Percentiles rank a stretch among this genome's conserved stretches.
These are phyloP conservation scores for Aethina tumida DNA, from an alignment of 1,140 invertebrate species.

Conservation along the genomic window DNA sequence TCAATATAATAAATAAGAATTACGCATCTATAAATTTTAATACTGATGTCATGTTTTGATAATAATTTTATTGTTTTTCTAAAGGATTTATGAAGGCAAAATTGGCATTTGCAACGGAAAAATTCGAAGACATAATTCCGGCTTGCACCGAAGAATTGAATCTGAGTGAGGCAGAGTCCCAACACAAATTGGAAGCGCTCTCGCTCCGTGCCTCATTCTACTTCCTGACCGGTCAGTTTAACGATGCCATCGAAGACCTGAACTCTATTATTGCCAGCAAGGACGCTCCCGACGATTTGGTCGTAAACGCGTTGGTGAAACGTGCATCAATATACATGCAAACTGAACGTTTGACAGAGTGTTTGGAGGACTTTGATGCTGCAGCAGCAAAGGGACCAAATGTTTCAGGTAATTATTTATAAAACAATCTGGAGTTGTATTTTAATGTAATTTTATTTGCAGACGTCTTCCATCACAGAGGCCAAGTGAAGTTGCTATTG, in stretches of 20 bases:
- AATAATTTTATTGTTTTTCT: background rate
- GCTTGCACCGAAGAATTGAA: conserved; percentile 75
- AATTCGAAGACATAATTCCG: conserved; percentile 69
- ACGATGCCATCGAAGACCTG: conserved; percentile 64
- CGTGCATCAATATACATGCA: conserved; percentile 75
- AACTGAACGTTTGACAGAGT: conserved; percentile 58
- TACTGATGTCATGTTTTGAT: background rate
- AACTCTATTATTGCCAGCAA: conserved; percentile 48
- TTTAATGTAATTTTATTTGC: conserved; percentile 8
- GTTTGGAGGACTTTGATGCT: conserved; percentile 64
- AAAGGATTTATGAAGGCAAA: conserved; percentile 58
- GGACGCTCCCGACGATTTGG: conserved; percentile 48
- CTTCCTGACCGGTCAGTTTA: conserved; percentile 60
- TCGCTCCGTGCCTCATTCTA: conserved; percentile 76
- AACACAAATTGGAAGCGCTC: conserved; percentile 52
- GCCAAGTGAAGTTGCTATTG: conserved; percentile 70
- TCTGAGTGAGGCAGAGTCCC: conserved; percentile 42
- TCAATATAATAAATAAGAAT: no score
- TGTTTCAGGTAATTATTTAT: conserved; percentile 61
- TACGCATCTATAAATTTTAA: no score
- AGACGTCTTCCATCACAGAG: conserved; percentile 44
- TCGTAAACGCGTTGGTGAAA: conserved; percentile 85
- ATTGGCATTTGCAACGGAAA: conserved; percentile 51
- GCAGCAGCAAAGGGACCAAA: conserved; percentile 67
- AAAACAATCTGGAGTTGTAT: background rate